Base-by-base conservation (phyloP, 2,797 vertebrate species). In the Botia almorhae region DNA sequence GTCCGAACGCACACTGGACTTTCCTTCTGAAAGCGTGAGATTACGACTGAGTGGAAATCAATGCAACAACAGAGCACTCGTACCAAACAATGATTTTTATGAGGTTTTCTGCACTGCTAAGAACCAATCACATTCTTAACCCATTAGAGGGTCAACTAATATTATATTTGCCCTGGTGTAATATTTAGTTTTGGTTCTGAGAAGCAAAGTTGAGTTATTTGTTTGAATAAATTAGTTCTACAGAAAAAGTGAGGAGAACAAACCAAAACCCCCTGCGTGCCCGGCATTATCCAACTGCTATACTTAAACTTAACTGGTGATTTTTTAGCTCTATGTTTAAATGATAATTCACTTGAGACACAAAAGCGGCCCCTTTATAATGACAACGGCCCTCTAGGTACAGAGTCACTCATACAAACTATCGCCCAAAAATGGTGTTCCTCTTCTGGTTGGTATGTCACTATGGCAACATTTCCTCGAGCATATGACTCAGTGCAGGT, bases 381-480 rank as follows among this genome's bases (percentile, higher is more conserved):
- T 26, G 23, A 53, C 39, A 12, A 23, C 26, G 61, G 33, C 46
- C 53, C 50, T 43, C 33, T 21, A 64, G 48, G 33, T 16, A 78
- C 19, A 58, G 7, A 39, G 19, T 56, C 53, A 21, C 39, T 46
- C n/a, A 0, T 36, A 69, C 13, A 70, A 46, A 51, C 4, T 21
- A 50, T 33, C 26, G 21, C 19, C n/a, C 55, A 60, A 12, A 78
- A 50, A 61, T 36, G 55, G 13, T 51, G 39, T 10, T 0, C n/a
- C 68, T 70, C 23, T 51, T 63, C 26, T 78, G 43, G 60, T 10
- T 23, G 67, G 33, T 29, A 51, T 12, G 46, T 70, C 21, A 12
- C 76, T 50, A 78, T 78, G 48, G 46, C 26, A 73, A 65, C 29
- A 72, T 71, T 56, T 72, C 69, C 69, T 73, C 29, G 29, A 73